Percentiles rank a stretch among this genome's conserved stretches.
These are phyloP conservation scores for Solen grandis DNA, from an alignment of 1,140 invertebrate species.

Conservation along the genomic window DNA sequence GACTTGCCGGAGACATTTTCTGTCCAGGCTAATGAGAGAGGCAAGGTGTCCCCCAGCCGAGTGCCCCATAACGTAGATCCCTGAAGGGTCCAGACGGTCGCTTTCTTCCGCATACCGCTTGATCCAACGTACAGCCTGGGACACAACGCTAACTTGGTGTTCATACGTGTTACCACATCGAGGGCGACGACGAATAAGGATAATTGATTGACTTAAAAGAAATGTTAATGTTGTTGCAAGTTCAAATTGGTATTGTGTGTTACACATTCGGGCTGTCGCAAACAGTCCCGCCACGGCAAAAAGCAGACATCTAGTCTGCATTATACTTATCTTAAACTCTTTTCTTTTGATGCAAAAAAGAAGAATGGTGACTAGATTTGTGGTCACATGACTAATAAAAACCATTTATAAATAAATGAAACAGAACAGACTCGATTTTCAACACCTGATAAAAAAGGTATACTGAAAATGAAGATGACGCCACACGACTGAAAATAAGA, in stretches of 20 bases:
- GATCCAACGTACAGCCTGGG: constrained; percentile 40
- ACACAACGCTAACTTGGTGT: constrained; percentile 34
- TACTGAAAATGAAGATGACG: no score
- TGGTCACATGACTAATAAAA: no score
- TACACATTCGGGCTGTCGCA: background rate
- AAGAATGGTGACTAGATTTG: background rate
- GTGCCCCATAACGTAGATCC: constrained; percentile 56
- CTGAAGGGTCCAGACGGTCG: background rate
- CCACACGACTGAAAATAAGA: constrained; percentile 44
- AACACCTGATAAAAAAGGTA: no score
- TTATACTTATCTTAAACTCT: background rate
- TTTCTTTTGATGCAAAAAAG: background rate
- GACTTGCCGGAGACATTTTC: background rate
- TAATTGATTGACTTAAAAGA: constrained; percentile 24
- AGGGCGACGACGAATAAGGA: background rate
- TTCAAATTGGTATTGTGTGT: background rate
- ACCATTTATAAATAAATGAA: no score
- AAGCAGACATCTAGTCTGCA: background rate
- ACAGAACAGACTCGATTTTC: no score
- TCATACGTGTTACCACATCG: constrained; percentile 4
- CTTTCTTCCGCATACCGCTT: constrained; percentile 29
- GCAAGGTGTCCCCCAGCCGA: constrained; percentile 59
- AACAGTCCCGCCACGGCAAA: background rate
- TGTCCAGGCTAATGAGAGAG: constrained; percentile 32
- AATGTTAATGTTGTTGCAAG: background rate